Evolutionary conservation across 30 jellyfish, hydroid and myxozoan species (phyloP).

Genomic region (Pseudorhiza aurosa): DNA sequence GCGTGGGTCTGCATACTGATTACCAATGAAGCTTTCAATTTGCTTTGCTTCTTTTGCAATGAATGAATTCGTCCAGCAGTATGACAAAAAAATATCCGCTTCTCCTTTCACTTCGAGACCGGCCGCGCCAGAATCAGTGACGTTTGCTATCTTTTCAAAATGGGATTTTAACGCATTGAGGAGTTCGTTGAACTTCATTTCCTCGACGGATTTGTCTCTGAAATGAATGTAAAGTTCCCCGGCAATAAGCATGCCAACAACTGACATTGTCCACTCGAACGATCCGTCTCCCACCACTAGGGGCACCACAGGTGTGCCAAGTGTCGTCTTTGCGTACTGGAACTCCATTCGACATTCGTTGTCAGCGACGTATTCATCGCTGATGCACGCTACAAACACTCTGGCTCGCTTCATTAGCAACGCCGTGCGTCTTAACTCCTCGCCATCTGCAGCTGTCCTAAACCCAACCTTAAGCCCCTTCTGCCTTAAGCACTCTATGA

Average conservation of each 20-base stretch:
- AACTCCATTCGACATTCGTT: conserved; percentile 83
- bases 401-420: conserved; percentile 66
- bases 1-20: conserved; percentile 77
- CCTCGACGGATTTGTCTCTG: conserved; percentile 67
- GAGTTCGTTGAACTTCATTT: conserved; percentile 51
- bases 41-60: conserved; percentile 57
- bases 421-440: conserved; percentile 55
- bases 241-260: conserved; percentile 82
- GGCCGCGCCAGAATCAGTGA: conserved; percentile 16
- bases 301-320: conserved; percentile 76
- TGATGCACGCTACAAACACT: conserved; percentile 85
- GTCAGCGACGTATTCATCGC: conserved; percentile 74
- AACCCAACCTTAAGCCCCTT: conserved; percentile 61
- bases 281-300: conserved; percentile 88
- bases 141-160: conserved; percentile 31
- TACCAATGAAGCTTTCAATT: conserved; percentile 27
- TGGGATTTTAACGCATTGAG: conserved; percentile 52
- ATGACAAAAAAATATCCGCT: conserved; percentile 79
- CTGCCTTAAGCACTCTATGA: conserved; percentile 19
- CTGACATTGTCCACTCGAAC: conserved; percentile 73
- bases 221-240: conserved; percentile 83
- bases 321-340: conserved; percentile 74
- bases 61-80: conserved; percentile 82
- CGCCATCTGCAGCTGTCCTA: conserved; percentile 25
- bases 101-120: conserved; percentile 14